Evolutionary conservation across 2,888 invertebrate species (phyloP).

Genomic region (Scaptomyza flava): DNA sequence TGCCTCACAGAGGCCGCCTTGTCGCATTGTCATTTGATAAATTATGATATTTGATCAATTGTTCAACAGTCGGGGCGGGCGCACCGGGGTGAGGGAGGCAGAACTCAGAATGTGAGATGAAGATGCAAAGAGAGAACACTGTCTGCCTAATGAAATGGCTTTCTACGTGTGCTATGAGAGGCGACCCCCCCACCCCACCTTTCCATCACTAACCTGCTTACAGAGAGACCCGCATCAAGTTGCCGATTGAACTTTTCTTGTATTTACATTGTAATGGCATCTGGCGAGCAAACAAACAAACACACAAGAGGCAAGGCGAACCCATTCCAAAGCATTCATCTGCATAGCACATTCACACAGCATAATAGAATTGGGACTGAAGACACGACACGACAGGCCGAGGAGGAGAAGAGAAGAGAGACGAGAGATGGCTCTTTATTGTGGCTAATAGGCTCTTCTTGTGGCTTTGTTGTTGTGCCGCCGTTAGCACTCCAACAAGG

Average conservation of each 20-base stretch:
- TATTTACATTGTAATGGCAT: constrained; percentile 81
- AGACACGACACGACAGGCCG: constrained; percentile 14
- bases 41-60: constrained; percentile 82
- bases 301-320: constrained; percentile 19
- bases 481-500: constrained; percentile 61
- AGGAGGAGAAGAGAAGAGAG: constrained; percentile 5
- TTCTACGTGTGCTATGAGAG: constrained; percentile 57
- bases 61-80: constrained; percentile 60
- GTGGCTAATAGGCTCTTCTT: constrained; percentile 76
- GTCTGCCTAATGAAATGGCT: constrained; percentile 65
- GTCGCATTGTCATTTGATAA: constrained; percentile 80
- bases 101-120: constrained; percentile 12
- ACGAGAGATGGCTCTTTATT: constrained; percentile 68
- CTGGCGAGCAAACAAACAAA: constrained; percentile 69
- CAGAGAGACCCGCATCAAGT: constrained; percentile 64
- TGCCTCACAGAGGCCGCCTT: constrained; percentile 69
- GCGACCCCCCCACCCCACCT: background rate
- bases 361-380: constrained; percentile 69
- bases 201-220: background rate
- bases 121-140: constrained; percentile 5
- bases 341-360: constrained; percentile 60
- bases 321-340: constrained; percentile 62
- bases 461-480: constrained; percentile 73
- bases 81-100: constrained; percentile 41
- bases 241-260: constrained; percentile 74